phyloP scores from a whole-genome alignment of 2,797 vertebrate genomes.

The Ctenopoma kingsleyae region DNA sequence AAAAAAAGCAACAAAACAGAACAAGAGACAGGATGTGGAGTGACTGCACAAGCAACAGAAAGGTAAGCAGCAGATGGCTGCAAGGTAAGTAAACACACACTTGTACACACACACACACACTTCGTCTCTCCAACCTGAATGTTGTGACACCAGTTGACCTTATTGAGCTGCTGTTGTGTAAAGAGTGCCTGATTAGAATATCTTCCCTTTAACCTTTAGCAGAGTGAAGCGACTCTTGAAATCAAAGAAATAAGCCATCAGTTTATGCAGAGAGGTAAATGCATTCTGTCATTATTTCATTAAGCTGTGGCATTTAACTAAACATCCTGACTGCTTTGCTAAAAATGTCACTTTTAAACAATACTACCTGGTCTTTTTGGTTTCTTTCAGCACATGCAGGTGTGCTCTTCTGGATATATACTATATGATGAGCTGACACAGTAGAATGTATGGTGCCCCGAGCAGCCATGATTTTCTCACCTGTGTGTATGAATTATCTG shows the following conservation, averaged over 20 bases:
- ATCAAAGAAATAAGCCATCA: constrained; percentile 66
- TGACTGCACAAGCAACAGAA: constrained; percentile 19
- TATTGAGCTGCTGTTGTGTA: constrained; percentile 89
- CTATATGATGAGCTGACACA: constrained; percentile 62
- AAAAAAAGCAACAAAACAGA: not conserved
- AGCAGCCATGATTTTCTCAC: constrained; percentile 47
- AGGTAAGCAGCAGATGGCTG: constrained; percentile 24
- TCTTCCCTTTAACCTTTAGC: constrained; percentile 82
- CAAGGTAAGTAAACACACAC: constrained; percentile 42
- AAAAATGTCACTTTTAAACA: constrained; percentile 44
- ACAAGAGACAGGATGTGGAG: constrained; percentile 7
- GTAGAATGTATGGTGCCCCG: constrained; percentile 55
- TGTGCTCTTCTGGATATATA: constrained; percentile 41
- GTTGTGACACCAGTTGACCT: constrained; percentile 90
- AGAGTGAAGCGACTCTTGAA: constrained; percentile 65
- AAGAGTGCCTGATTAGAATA: constrained; percentile 86
- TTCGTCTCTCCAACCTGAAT: constrained; percentile 65
- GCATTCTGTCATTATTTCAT: constrained; percentile 70
- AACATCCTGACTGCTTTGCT: constrained; percentile 46
- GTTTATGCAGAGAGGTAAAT: constrained; percentile 71
- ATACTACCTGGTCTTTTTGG: constrained; percentile 8
- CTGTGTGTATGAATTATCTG: constrained; percentile 24
- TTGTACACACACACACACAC: constrained; percentile 46
- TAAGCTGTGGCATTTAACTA: constrained; percentile 70
- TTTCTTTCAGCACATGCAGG: constrained; percentile 53